Evolutionary conservation across 2,888 invertebrate genomes (phyloP).

Genomic region (Diabrotica balteata): DNA sequence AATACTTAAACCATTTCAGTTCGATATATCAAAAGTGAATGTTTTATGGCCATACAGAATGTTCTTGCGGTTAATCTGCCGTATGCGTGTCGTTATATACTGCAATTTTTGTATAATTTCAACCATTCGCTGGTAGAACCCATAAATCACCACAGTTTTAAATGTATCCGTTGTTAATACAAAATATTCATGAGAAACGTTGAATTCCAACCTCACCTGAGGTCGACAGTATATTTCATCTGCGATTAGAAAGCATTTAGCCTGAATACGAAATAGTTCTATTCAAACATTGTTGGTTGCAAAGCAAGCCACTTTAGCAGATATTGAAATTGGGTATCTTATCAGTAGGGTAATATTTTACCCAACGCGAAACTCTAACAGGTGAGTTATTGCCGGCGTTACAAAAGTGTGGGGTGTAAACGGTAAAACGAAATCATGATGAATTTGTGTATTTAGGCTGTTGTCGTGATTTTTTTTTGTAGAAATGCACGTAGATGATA

Average conservation of each 20-base stretch:
- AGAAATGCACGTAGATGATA: no score
- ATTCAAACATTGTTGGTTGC: conserved; percentile 23
- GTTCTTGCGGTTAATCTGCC: not conserved
- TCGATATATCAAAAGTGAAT: not conserved
- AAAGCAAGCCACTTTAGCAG: conserved; percentile 31
- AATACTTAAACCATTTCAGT: not conserved
- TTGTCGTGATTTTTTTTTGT: no score
- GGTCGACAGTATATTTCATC: conserved; percentile 17
- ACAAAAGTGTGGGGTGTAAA: conserved; percentile 32
- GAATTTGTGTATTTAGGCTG: conserved; percentile 7
- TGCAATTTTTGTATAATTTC: not conserved
- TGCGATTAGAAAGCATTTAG: conserved; percentile 32
- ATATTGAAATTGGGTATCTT: conserved; percentile 39
- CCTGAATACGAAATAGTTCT: conserved; percentile 18
- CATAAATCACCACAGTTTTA: no score
- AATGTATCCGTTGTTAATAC: not conserved
- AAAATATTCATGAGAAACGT: not conserved
- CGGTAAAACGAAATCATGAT: conserved; percentile 15
- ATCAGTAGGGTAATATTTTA: conserved; percentile 40
- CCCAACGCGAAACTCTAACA: conserved; percentile 41
- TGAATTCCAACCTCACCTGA: not conserved
- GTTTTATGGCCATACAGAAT: not conserved
- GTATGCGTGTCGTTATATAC: not conserved
- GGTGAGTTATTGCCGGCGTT: conserved; percentile 40
- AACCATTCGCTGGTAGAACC: not conserved